Percentiles rank a stretch among this genome's conserved stretches.
These are phyloP conservation scores for Penaeus chinensis DNA, from an alignment of 1,140 invertebrate species.

Conservation along the genomic window DNA sequence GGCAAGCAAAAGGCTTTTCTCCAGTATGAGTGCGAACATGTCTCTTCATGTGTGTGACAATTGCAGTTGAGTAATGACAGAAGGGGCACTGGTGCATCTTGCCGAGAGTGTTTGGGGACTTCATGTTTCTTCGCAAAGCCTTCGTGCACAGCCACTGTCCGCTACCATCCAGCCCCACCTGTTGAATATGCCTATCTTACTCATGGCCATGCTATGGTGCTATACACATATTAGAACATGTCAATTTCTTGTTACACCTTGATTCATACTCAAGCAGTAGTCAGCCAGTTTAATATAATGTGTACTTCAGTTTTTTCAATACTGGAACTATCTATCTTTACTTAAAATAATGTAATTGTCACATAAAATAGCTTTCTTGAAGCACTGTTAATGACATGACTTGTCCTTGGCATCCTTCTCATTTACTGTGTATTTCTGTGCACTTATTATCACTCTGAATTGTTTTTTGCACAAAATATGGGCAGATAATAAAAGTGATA, in stretches of 20 bases:
- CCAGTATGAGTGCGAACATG: conserved; percentile 40
- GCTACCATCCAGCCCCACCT: conserved; percentile 20
- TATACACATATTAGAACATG: neutral
- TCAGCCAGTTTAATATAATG: too few species aligned
- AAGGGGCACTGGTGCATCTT: conserved; percentile 44
- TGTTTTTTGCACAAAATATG: too few species aligned
- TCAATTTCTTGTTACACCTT: neutral
- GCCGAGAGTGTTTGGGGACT: neutral
- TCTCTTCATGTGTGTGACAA: conserved; percentile 25
- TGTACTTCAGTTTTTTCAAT: too few species aligned
- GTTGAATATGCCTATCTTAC: conserved; percentile 50
- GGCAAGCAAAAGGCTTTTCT: conserved; percentile 25
- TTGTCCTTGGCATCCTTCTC: too few species aligned
- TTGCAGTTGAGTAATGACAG: conserved; percentile 24
- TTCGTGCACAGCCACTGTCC: conserved; percentile 32
- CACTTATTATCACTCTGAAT: too few species aligned
- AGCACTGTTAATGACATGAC: too few species aligned
- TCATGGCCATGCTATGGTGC: conserved; percentile 31
- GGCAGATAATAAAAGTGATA: too few species aligned
- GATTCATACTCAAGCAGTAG: too few species aligned
- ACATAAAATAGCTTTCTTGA: too few species aligned
- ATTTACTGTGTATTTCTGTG: too few species aligned
- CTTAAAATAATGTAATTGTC: too few species aligned
- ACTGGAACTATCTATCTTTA: too few species aligned
- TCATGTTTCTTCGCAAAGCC: neutral